phyloP scores from a whole-genome alignment of 1,140 invertebrate genomes.

The Magallana gigas region DNA sequence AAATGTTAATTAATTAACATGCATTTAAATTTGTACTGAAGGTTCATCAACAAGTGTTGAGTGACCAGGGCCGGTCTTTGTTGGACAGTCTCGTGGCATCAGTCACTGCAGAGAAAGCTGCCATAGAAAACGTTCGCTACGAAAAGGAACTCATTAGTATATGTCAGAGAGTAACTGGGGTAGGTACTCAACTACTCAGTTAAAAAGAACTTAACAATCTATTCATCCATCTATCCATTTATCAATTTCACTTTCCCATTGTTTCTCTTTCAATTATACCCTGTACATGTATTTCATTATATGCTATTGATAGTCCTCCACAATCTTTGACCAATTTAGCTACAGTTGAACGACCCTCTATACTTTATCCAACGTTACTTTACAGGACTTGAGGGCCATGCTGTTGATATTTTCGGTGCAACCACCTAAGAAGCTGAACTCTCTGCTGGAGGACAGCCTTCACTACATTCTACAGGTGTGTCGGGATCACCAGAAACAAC shows the following conservation, averaged over 20 bases:
- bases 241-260: no score
- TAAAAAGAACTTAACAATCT: no score
- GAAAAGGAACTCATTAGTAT: slow-evolving; percentile 74
- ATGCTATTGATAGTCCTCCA: no score
- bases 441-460: slow-evolving; percentile 70
- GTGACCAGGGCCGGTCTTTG: slow-evolving; percentile 77
- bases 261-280: no score
- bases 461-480: slow-evolving; percentile 72
- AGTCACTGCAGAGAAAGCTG: slow-evolving; percentile 70
- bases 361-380: not conserved
- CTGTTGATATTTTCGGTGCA: slow-evolving; percentile 77
- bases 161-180: slow-evolving; percentile 77
- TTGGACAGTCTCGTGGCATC: slow-evolving; percentile 75
- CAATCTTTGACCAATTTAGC: no score
- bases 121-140: slow-evolving; percentile 70
- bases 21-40: slow-evolving; percentile 51
- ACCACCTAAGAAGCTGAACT: slow-evolving; percentile 71
- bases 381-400: slow-evolving; percentile 79
- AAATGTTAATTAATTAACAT: no score
- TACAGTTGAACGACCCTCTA: no score
- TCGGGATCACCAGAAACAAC: slow-evolving; percentile 71
- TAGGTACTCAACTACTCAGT: slow-evolving; percentile 60
- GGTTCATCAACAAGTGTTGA: slow-evolving; percentile 78
- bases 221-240: no score
- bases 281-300: no score